Conservation (phyloP, 2,797 vertebrate species). For the Centroberyx gerrardi region DNA sequence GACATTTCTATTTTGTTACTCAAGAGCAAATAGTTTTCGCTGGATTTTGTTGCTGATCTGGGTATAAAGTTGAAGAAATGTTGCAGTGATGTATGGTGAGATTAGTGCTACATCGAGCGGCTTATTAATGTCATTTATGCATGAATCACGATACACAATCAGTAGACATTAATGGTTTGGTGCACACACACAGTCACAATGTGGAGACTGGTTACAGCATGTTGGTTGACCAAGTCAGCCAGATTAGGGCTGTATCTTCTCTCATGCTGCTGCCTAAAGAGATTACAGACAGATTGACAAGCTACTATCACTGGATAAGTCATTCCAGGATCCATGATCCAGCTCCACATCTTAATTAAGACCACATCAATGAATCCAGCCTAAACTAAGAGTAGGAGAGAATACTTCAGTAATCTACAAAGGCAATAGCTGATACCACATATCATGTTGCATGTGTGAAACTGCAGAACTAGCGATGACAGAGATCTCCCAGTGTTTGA, state of each 20-base stretch:
- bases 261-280: constrained; percentile 24
- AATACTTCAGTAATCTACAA: constrained; percentile 13
- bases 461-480: constrained; percentile 29
- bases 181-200: background rate
- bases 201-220: constrained; percentile 7
- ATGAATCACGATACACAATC: too few species aligned
- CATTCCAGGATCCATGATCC: constrained; percentile 2
- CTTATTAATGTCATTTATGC: too few species aligned
- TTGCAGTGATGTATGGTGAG: too few species aligned
- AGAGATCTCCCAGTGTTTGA: constrained; percentile 28
- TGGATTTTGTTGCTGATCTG: background rate
- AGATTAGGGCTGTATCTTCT: constrained; percentile 24
- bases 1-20: background rate
- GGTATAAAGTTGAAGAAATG: background rate
- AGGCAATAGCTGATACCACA: constrained; percentile 30
- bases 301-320: constrained; percentile 23
- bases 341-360: constrained; percentile 13
- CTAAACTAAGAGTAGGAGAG: background rate
- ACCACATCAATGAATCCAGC: constrained; percentile 5
- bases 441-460: constrained; percentile 4
- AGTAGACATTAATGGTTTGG: too few species aligned
- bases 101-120: too few species aligned
- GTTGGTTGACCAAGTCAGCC: constrained; percentile 2
- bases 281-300: constrained; percentile 31
- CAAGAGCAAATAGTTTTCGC: background rate